Evolutionary conservation across 1,140 invertebrate genomes (phyloP).

Genomic region (Latrodectus geometricus): DNA sequence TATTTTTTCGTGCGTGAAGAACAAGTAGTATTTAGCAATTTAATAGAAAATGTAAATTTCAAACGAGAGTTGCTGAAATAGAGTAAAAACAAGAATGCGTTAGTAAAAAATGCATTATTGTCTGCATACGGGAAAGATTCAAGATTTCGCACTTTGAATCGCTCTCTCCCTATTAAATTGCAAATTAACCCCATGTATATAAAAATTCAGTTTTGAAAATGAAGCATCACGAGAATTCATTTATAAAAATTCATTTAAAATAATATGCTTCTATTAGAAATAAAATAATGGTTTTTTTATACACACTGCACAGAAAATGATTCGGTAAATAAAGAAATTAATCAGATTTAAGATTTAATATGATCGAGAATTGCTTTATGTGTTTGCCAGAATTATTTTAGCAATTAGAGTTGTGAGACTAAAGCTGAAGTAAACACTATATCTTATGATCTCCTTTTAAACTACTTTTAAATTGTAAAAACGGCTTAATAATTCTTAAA

Average conservation of each 20-base stretch:
- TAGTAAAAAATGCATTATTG: slow-evolving; percentile 42
- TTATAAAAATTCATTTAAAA: neutral
- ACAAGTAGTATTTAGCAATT: slow-evolving; percentile 51
- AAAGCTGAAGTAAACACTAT: too few relatives aligned
- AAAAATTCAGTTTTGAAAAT: slow-evolving; percentile 28
- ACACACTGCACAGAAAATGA: slow-evolving; percentile 7
- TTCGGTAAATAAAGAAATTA: neutral
- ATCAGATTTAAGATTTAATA: neutral
- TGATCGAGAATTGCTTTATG: too few relatives aligned
- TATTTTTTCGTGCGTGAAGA: neutral
- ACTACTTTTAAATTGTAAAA: too few relatives aligned
- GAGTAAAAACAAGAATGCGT: slow-evolving; percentile 20
- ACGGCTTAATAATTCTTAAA: too few relatives aligned
- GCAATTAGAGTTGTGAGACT: too few relatives aligned
- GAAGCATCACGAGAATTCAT: slow-evolving; percentile 16
- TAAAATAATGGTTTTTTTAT: slow-evolving; percentile 55
- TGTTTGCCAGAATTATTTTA: too few relatives aligned
- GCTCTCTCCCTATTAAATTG: slow-evolving; percentile 51
- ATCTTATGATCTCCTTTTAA: too few relatives aligned
- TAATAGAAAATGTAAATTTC: slow-evolving; percentile 61
- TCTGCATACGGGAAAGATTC: slow-evolving; percentile 38
- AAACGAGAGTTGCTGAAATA: slow-evolving; percentile 16
- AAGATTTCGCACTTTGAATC: slow-evolving; percentile 46
- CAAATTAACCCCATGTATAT: slow-evolving; percentile 54
- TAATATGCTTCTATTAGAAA: slow-evolving; percentile 13